Base-by-base conservation (phyloP, 2,113 vertebrate species). In the Megalops atlanticus region DNA sequence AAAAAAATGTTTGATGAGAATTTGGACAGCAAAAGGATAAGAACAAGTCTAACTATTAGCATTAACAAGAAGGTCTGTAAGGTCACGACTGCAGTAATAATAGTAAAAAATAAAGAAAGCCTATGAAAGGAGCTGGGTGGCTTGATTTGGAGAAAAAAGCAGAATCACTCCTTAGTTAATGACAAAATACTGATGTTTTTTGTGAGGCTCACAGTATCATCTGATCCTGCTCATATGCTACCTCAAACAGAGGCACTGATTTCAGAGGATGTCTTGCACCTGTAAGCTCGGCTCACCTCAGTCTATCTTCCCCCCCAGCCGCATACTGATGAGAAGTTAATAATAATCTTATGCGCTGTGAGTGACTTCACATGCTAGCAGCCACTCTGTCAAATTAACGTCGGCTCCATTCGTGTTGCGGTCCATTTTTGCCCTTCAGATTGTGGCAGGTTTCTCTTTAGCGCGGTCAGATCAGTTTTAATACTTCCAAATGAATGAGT, bases 341-440 rank as follows among this genome's bases (percentile, higher is more conserved):
- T 71, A 38, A 35, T 71, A 36, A 36, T 38, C 69, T 71, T 71
- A 71, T 64, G 58, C 35, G 36, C 69, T 18, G 69, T 14, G 35
- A 71, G 69, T 71, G 69, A 71, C 69, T 36, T 71, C 31, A 38
- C 69, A 71, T 35, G 69, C 27, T 71, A 38, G 15, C 36, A 11
- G 18, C 69, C 31, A 71, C 31, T 71, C 69, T 71, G 69, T 71
- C 69, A 71, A 71, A 71, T 71, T 71, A 71, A 38, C 36, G 69
- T 38, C 69, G 36, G 36, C 36, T 38, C 16, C 36, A 71, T 38
- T 38, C 31, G 27, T 38, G 69, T 71, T 21, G 36, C 68, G 16
- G 69, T 71, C 69, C 69, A 71, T 71, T 71, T n/a, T 71, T 71
- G 69, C 69, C 69, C 31, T 71, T 71, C 69, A 71, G 16, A 71